Evolutionary conservation across 2,888 invertebrate species (phyloP).

Genomic region (Coenonympha arcania): DNA sequence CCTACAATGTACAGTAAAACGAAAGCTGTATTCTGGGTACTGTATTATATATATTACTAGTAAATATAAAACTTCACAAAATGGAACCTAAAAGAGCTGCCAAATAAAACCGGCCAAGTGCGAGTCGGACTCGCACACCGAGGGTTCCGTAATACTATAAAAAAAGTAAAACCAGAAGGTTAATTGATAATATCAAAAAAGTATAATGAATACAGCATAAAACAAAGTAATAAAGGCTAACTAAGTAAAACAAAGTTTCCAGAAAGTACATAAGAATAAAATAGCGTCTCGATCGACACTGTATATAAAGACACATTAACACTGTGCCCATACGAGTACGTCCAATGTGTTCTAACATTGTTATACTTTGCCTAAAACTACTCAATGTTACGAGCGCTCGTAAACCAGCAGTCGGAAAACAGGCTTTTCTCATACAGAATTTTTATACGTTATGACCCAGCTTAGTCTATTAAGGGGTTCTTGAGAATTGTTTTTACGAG

Average conservation of each 20-base stretch:
- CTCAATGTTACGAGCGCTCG: conserved; percentile 31
- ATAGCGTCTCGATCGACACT: conserved; percentile 2
- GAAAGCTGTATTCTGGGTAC: too few species aligned
- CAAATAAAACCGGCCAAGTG: too few species aligned
- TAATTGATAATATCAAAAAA: too few species aligned
- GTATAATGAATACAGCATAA: too few species aligned
- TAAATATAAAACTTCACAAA: too few species aligned
- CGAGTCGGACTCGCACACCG: too few species aligned
- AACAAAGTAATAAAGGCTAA: too few species aligned
- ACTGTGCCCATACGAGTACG: conserved; percentile 9
- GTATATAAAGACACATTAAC: conserved; percentile 15
- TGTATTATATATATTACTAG: too few species aligned
- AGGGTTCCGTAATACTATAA: too few species aligned
- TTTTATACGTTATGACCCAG: conserved; percentile 51
- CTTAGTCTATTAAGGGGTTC: conserved; percentile 47
- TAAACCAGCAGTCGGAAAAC: conserved; percentile 39
- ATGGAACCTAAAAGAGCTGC: too few species aligned
- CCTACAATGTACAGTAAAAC: too few species aligned
- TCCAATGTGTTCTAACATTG: conserved; percentile 15
- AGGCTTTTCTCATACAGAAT: conserved; percentile 41
- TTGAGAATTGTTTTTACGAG: conserved; percentile 39
- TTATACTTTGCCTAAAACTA: conserved; percentile 14
- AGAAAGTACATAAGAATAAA: background rate
- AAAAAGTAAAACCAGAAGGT: too few species aligned
- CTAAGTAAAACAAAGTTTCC: background rate